Percentiles rank a stretch among this genome's conserved stretches.
phyloP scores from a whole-genome alignment of 1,140 invertebrate genomes.

The Drosophila pectinifera region DNA sequence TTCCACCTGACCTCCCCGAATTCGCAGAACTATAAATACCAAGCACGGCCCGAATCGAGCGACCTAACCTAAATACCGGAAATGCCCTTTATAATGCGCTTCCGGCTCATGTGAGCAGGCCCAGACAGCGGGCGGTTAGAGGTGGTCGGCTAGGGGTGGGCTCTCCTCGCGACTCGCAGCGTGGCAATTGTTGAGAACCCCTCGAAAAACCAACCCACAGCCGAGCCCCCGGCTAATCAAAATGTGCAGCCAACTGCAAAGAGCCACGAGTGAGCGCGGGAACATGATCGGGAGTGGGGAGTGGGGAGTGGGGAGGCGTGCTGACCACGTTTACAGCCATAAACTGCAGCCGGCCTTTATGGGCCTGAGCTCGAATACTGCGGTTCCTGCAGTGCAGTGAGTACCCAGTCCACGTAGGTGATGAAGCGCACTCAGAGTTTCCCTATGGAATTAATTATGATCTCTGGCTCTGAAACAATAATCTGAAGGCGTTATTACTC shows the following conservation, averaged over 20 bases:
- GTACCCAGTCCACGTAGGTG: background rate
- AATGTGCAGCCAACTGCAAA: conserved; percentile 77
- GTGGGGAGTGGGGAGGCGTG: background rate
- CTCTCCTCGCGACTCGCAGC: conserved; percentile 27
- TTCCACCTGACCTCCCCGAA: conserved; percentile 58
- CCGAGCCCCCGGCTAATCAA: conserved; percentile 66
- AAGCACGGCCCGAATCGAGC: conserved; percentile 10
- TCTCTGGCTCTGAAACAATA: background rate
- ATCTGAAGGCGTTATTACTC: background rate
- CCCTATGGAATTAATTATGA: background rate
- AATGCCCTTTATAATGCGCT: conserved; percentile 80
- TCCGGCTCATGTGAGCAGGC: conserved; percentile 69
- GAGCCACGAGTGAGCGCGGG: conserved; percentile 12
- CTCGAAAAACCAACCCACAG: conserved; percentile 39
- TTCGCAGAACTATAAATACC: conserved; percentile 60
- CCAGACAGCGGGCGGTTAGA: conserved; percentile 49
- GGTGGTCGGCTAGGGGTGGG: conserved; percentile 3
- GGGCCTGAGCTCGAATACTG: background rate
- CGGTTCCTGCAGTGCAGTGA: too few relatives aligned
- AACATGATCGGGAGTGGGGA: background rate
- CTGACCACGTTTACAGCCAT: conserved; percentile 13
- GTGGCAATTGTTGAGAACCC: conserved; percentile 64
- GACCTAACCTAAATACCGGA: conserved; percentile 73
- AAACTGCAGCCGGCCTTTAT: conserved; percentile 13
- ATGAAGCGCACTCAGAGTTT: background rate